Percentiles rank a stretch among this genome's conserved stretches.
Evolutionary conservation across 2,888 invertebrate genomes (phyloP).

Genomic region (Amaurobius ferox): DNA sequence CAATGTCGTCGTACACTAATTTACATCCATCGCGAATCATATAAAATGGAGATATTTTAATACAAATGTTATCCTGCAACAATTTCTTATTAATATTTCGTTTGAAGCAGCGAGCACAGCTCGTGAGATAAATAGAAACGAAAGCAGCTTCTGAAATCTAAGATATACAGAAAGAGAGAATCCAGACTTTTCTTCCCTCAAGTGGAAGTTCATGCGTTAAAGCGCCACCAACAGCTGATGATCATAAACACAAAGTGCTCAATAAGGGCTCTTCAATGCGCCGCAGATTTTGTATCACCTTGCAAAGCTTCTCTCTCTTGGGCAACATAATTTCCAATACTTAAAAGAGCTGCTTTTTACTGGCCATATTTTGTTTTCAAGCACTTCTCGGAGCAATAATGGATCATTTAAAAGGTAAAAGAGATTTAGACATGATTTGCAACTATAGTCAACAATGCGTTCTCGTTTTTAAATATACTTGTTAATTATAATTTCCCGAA

Average conservation of each 20-base stretch:
- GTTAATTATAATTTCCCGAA: too few relatives aligned
- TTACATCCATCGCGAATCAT: too few relatives aligned
- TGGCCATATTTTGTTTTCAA: background rate
- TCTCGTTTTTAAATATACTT: background rate
- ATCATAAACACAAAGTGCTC: slow-evolving; percentile 50
- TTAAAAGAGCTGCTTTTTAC: background rate
- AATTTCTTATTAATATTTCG: too few relatives aligned
- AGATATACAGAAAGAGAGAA: background rate
- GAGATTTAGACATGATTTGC: background rate
- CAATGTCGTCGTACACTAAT: too few relatives aligned
- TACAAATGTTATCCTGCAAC: too few relatives aligned
- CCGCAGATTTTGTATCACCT: slow-evolving; percentile 27
- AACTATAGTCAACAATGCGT: background rate
- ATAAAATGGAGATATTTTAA: too few relatives aligned
- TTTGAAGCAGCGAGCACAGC: too few relatives aligned
- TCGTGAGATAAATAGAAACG: background rate
- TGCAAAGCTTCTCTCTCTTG: background rate
- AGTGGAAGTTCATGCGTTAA: slow-evolving; percentile 53
- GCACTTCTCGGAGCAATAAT: background rate
- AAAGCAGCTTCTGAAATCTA: background rate
- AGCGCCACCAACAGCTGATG: slow-evolving; percentile 61
- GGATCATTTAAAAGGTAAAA: slow-evolving; percentile 1
- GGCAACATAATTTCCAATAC: background rate
- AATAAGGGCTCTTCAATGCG: slow-evolving; percentile 20
- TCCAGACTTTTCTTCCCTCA: slow-evolving; percentile 1